Base-by-base conservation (phyloP, 2,888 invertebrate species). In the Furcula furcula region DNA sequence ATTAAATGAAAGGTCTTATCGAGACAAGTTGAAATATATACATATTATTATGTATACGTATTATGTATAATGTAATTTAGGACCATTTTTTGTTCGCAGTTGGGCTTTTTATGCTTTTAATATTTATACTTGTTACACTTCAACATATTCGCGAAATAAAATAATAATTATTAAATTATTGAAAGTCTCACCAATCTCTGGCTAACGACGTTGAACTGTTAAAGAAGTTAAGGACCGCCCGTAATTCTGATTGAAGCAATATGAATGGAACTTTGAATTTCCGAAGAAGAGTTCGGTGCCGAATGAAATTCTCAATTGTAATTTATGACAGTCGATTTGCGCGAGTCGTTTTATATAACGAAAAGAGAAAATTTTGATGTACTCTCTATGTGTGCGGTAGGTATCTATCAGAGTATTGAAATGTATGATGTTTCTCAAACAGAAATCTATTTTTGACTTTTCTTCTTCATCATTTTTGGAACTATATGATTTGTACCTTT, bases 241-340 rank as follows among this genome's bases (percentile, higher is more conserved):
- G 29, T 37, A 53, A 40, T 54, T 55, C 55, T 51, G 55, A 54
- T 57, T 60, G 45, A 48, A 36, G 36, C 49, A 46, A 51, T 48
- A 55, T 49, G 51, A 58, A 60, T 38, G 40, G 20, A 49, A 56
- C 39, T 60, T 60, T 50, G 35, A 49, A 54, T 51, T 48, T 49
- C 33, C 44, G 39, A 49, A 44, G 44, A 44, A 46, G 36, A 55
- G 46, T 55, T 41, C 31, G 46, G 40, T 36, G 36, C 22, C 30
- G 40, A 55, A 46, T 46, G 33, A 31, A 48, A 46, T 29, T 31
- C 11, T 40, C 35, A 47, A 36, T 43, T 45, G 40, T 50, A 51
- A 53, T 55, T 55, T 56, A 55, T 43, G 47, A 45, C 42, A 22
- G 34, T 35, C 32, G 16, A 45, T 30, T 44, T 27, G 28, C 27